phyloP scores from a whole-genome alignment of 2,113 vertebrate genomes.

The Psilopsiagon aurifrons region DNA sequence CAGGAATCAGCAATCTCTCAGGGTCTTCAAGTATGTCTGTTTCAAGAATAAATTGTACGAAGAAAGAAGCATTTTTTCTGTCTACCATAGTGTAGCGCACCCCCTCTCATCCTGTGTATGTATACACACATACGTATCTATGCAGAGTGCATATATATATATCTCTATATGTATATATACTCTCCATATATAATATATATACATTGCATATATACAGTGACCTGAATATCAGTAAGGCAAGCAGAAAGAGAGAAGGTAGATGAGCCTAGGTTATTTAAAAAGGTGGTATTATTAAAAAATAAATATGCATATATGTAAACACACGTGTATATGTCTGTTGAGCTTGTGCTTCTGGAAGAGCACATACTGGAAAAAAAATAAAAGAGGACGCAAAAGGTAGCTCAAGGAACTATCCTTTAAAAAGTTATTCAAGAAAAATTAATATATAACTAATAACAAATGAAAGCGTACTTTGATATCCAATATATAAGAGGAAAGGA shows the following conservation, averaged over 20 bases:
- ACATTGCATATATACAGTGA: background rate
- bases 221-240: background rate
- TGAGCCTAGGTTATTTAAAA: background rate
- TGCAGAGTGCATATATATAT: background rate
- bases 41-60: background rate
- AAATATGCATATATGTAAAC: fast-evolving
- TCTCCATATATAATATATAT: background rate
- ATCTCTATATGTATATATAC: no score
- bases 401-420: background rate
- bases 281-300: background rate
- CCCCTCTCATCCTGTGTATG: background rate
- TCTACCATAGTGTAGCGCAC: background rate
- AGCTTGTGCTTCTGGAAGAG: background rate
- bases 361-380: background rate
- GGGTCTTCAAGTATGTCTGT: background rate
- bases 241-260: background rate
- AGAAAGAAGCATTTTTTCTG: background rate
- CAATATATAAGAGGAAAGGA: background rate
- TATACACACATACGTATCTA: background rate
- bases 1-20: background rate
- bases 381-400: fast-evolving
- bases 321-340: background rate
- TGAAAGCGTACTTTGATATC: background rate
- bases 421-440: background rate
- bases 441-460: background rate